Conservation (phyloP, 2,113 vertebrate genomes). For the Ictalurus furcatus region DNA sequence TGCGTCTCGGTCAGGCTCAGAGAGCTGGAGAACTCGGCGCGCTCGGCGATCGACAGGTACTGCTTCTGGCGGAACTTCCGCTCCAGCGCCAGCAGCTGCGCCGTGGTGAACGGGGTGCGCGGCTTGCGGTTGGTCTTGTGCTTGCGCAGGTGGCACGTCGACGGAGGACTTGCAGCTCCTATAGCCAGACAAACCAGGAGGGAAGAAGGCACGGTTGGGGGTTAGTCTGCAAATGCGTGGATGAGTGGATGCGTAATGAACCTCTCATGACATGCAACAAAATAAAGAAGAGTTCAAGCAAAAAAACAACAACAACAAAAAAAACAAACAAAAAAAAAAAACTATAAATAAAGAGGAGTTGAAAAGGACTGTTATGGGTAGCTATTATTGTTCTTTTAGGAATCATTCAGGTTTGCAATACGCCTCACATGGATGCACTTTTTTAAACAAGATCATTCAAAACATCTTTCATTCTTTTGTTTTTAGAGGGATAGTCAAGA, state of each 20-base stretch:
- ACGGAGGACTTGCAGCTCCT: slow-evolving; percentile 69
- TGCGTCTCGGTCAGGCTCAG: slow-evolving; percentile 84
- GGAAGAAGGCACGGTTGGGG: not conserved
- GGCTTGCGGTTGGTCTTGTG: slow-evolving; percentile 86
- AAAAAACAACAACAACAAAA: not conserved
- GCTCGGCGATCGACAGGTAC: slow-evolving; percentile 80
- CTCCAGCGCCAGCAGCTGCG: slow-evolving; percentile 81
- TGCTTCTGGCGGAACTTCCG: slow-evolving; percentile 84
- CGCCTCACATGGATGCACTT: not conserved
- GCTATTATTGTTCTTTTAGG: not conserved
- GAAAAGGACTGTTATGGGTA: not conserved
- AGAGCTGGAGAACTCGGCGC: slow-evolving; percentile 79
- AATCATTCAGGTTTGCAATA: not conserved
- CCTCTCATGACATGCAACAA: not conserved
- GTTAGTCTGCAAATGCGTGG: not conserved
- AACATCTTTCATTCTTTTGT: not conserved
- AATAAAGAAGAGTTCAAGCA: not conserved
- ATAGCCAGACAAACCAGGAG: not conserved
- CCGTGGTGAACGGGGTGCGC: slow-evolving; percentile 83
- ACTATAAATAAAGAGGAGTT: too few species aligned
- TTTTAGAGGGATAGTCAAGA: not conserved
- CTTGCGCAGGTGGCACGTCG: slow-evolving; percentile 73
- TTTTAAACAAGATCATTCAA: not conserved
- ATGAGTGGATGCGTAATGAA: not conserved
- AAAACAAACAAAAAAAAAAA: too few species aligned